Evolutionary conservation across 2,888 invertebrate genomes (phyloP).

Genomic region (Polydrusus pterygomalis): DNA sequence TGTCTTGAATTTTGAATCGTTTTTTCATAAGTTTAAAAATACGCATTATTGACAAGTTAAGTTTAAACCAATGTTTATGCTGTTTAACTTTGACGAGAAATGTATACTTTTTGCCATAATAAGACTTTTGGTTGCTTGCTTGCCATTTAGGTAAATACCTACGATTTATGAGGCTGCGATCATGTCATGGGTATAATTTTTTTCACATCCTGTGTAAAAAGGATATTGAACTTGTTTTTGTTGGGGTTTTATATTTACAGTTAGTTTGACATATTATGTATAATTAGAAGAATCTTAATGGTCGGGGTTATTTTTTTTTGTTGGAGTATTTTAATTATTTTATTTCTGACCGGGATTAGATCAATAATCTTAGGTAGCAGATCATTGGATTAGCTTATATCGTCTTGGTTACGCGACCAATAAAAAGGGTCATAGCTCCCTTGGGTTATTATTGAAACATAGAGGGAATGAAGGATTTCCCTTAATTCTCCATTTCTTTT

Average conservation of each 20-base stretch:
- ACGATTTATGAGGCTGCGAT: neutral
- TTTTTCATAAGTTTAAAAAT: neutral
- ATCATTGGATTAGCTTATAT: too few species aligned
- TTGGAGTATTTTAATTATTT: neutral
- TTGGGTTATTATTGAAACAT: too few species aligned
- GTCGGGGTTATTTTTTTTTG: neutral
- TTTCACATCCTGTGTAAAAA: slow-evolving; percentile 9
- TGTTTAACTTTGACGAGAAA: slow-evolving; percentile 18
- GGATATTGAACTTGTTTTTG: slow-evolving; percentile 6
- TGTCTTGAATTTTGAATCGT: neutral
- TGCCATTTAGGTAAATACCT: neutral
- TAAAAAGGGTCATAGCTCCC: too few species aligned
- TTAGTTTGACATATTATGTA: slow-evolving; percentile 3
- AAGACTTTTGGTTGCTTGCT: neutral
- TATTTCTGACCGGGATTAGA: too few species aligned
- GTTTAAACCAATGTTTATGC: neutral
- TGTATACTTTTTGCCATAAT: neutral
- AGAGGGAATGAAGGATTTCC: too few species aligned
- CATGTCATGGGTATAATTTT: neutral
- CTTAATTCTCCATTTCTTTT: too few species aligned
- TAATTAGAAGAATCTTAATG: neutral
- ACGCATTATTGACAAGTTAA: slow-evolving; percentile 12
- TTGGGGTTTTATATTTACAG: slow-evolving; percentile 1
- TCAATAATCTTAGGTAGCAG: too few species aligned
- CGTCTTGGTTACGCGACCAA: too few species aligned